phyloP scores from a whole-genome alignment of 2,888 invertebrate species.

The Calameuta idolon region DNA sequence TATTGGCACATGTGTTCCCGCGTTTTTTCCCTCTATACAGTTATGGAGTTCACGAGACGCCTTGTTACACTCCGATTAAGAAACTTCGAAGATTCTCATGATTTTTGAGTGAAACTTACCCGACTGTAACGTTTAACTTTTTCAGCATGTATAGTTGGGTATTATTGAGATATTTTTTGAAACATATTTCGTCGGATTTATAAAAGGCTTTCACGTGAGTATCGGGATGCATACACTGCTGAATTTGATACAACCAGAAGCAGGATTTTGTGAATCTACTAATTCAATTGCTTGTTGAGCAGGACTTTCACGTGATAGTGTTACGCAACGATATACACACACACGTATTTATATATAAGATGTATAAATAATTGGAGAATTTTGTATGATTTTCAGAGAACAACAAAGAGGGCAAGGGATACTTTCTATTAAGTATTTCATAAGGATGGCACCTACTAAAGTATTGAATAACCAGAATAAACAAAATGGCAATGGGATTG shows the following conservation, averaged over 20 bases:
- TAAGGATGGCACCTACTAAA: conserved; percentile 75
- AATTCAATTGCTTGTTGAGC: not conserved
- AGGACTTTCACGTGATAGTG: not conserved
- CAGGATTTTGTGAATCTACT: too few species aligned
- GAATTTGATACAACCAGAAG: not conserved
- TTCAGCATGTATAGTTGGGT: not conserved
- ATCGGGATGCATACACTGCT: not conserved
- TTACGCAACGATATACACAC: not conserved
- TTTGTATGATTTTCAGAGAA: conserved; percentile 24
- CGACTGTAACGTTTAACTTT: not conserved
- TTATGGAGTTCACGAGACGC: not conserved
- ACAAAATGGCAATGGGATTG: conserved; percentile 67
- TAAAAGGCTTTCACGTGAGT: not conserved
- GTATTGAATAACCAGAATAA: conserved; percentile 69
- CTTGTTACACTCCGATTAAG: not conserved
- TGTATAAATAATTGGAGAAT: not conserved
- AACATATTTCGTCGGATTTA: conserved; percentile 8
- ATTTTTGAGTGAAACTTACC: conserved; percentile 31
- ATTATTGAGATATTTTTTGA: not conserved
- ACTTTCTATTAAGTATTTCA: conserved; percentile 59
- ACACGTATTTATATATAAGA: not conserved
- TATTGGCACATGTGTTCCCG: conserved; percentile 37
- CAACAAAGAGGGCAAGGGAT: conserved; percentile 34
- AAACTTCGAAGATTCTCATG: conserved; percentile 10
- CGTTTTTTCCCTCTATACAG: conserved; percentile 33